Evolutionary conservation across 1,140 invertebrate species (phyloP), one percentile per base, ranked within the genome.

Genomic region (Drosophila lini): DNA sequence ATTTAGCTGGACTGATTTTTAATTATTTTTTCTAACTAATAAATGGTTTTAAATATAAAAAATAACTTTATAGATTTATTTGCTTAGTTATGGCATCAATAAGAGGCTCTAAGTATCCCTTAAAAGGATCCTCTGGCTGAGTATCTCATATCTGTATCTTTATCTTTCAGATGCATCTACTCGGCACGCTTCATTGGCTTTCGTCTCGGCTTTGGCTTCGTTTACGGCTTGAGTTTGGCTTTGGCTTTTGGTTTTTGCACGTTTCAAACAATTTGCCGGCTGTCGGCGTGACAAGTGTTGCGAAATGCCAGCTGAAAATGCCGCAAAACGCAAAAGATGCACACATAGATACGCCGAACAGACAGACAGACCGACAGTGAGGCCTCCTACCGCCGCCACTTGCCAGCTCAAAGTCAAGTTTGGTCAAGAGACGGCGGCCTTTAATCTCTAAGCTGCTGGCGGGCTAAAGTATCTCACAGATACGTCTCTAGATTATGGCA

Each of bases 231-330:
- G 15, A 25, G 48, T 32, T 64, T 44, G 61, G 9, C 16, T 58
- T 41, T 32, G 10, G 41, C 28, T 60, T 9, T 32, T n/a, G 7
- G 11, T 8, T 31, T 38, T 15, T 15, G 32, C 11, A 31, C 19
- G 40, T 41, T 67, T 56, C 57, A 47, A 80, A 53, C 63, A 77
- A 78, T 77, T 81, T 56, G 48, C 38, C 48, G 31, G 50, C 78
- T 81, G 80, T 79, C 80, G 65, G 65, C 56, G 40, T 75, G 80
- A 83, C 80, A 82, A 83, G 75, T 83, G 80, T 73, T 77, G 81
- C 56, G 48, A 83, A 79, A 79, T 61, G 61, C 61, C 50, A 65
- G 41, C 38, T 28, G 50, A 69, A 81, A 70, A 64, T 62, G 65
- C 63, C 64, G 78, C 47, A 22, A 44, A 59, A 76, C 60, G 32